These are phyloP conservation scores for Myioborus miniatus DNA, from an alignment of 2,797 vertebrate genomes.

Conservation along the genomic window DNA sequence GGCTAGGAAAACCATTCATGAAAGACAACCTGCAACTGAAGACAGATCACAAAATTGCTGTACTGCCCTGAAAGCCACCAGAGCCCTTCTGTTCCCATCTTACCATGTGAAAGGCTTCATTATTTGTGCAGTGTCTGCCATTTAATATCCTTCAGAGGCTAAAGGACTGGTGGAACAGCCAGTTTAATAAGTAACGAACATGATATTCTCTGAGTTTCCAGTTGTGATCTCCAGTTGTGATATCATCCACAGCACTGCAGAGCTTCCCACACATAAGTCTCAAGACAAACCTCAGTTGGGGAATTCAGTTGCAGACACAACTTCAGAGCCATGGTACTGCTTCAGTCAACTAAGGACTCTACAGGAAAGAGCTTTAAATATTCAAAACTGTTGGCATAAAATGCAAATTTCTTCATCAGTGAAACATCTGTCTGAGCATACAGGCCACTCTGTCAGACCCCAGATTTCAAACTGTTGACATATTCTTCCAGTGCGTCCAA, in stretches of 20 bases:
- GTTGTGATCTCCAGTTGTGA: constrained; percentile 9
- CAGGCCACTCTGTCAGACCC: neutral
- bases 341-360: neutral
- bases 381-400: constrained; percentile 16
- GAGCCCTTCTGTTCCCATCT: neutral
- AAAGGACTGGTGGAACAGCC: neutral
- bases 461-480: neutral
- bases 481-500: constrained; percentile 3
- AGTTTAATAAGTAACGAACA: constrained; percentile 3
- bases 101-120: neutral
- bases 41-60: neutral
- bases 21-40: neutral
- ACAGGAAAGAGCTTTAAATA: neutral
- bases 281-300: neutral
- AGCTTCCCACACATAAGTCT: neutral
- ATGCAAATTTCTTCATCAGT: neutral
- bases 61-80: neutral
- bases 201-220: constrained; percentile 23
- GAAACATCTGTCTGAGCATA: neutral
- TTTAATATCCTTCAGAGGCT: neutral
- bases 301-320: constrained; percentile 23
- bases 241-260: neutral
- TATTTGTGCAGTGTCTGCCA: neutral
- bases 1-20: neutral
- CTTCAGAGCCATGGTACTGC: neutral